Evolutionary conservation across 2,888 invertebrate species (phyloP).

Genomic region (Leptinotarsa juncta): DNA sequence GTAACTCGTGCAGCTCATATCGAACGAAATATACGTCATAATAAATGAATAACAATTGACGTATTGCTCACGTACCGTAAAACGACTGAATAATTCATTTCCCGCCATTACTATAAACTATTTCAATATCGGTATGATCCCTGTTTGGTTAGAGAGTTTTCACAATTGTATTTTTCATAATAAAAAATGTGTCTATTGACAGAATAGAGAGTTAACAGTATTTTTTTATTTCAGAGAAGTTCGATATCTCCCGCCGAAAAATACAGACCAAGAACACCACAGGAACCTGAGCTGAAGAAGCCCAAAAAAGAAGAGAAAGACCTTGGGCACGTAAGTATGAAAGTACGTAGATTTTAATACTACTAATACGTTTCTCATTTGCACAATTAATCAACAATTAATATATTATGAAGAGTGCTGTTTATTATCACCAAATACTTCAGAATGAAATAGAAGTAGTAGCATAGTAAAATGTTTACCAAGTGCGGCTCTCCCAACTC

Average conservation of each 20-base stretch:
- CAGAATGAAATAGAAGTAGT: too few species aligned
- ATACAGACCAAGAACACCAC: slow-evolving; percentile 83
- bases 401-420: too few species aligned
- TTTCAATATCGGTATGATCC: slow-evolving; percentile 12
- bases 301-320: slow-evolving; percentile 87
- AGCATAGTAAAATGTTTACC: too few species aligned
- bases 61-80: slow-evolving; percentile 24
- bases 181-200: too few species aligned
- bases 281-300: slow-evolving; percentile 80
- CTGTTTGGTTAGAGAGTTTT: neutral
- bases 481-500: too few species aligned
- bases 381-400: neutral
- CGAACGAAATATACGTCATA: slow-evolving; percentile 19
- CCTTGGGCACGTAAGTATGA: slow-evolving; percentile 81
- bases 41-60: slow-evolving; percentile 28
- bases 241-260: slow-evolving; percentile 88
- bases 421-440: too few species aligned
- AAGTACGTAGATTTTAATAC: slow-evolving; percentile 43
- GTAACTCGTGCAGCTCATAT: slow-evolving; percentile 21
- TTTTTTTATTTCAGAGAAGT: slow-evolving; percentile 72
- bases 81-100: slow-evolving; percentile 30
- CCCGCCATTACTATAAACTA: slow-evolving; percentile 18
- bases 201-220: too few species aligned
- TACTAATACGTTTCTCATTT: slow-evolving; percentile 27
- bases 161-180: neutral